Base-by-base conservation (phyloP, 2,797 vertebrate genomes). In the Mormyrops boulengeri region DNA sequence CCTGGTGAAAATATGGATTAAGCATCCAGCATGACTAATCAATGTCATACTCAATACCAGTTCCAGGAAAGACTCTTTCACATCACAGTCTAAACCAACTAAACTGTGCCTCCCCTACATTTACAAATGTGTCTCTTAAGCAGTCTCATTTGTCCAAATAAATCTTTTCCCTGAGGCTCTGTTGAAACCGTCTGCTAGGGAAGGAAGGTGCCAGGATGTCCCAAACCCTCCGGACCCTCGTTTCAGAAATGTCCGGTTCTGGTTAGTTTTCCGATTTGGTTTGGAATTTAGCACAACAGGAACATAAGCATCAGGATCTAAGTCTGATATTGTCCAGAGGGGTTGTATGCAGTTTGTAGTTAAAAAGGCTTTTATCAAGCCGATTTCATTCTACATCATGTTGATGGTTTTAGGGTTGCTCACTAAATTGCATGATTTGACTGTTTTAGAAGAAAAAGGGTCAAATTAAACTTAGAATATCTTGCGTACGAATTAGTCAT, bases 81-180 rank as follows among this genome's bases (percentile, higher is more conserved):
- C 62, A 49, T 85, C 47, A 14, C 88, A 57, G 53, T 47, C 80
- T 85, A 89, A 89, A 50, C 80, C 26, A 85, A 11, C 38, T n/a
- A 41, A 77, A 85, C 80, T 89, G 47, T 86, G 57, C 49, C 57
- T 50, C 41, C n/a, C 22, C 14, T 89, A 22, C 8, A 87, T 49
- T 73, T 89, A 60, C 52, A 50, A 89, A 87, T 87, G 85, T 89
- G 73, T 88, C 57, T 66, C 49, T 89, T 52, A 66, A 85, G 26
- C 6, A 62, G 57, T 86, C 41, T 82, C 82, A 17, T 89, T 82
- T 60, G 57, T 73, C 57, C 57, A 89, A 89, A 89, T 89, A 89
- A 89, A 89, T 60, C 60, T 53, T 86, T 30, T 73, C 57, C 82
- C 57, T 0, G 47, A 55, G 84, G 85, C 47, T 14, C 49, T 80